Percentiles rank a stretch among this genome's conserved stretches.
Conservation (phyloP, 2,797 vertebrate genomes). For the Tiaroga cobitis region DNA sequence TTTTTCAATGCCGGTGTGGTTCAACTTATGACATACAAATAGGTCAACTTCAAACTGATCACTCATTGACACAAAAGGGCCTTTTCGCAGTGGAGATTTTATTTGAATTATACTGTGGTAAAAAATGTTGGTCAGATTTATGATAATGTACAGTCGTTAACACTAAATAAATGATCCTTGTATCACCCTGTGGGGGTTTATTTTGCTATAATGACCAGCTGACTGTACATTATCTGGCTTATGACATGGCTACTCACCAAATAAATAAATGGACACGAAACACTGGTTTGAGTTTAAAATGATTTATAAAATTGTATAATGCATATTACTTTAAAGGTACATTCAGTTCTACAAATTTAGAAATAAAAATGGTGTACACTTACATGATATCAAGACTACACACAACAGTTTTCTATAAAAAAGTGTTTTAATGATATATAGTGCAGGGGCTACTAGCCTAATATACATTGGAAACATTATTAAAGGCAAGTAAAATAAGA, state of each 20-base stretch:
- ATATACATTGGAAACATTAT: no score
- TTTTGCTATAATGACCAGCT: background rate
- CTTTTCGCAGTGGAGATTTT: background rate
- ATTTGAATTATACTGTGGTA: background rate
- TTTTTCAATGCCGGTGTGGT: background rate
- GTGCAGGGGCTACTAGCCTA: no score
- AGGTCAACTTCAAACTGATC: background rate
- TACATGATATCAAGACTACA: background rate
- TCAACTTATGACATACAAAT: background rate
- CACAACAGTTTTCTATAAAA: background rate
- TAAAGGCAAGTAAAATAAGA: no score
- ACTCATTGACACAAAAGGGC: background rate
- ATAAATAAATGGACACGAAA: slow-evolving; percentile 1
- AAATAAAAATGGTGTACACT: background rate
- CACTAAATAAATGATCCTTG: background rate
- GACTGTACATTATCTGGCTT: slow-evolving; percentile 1
- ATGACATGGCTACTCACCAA: slow-evolving; percentile 1
- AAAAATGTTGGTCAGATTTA: background rate
- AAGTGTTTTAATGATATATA: background rate
- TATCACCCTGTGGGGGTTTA: background rate
- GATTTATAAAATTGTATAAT: background rate
- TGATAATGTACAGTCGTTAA: background rate
- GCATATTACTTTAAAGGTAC: no score
- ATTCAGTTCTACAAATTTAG: background rate
- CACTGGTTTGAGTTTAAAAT: background rate